Conservation (phyloP, 2,113 vertebrate genomes). For the Chloroceryle aenea region DNA sequence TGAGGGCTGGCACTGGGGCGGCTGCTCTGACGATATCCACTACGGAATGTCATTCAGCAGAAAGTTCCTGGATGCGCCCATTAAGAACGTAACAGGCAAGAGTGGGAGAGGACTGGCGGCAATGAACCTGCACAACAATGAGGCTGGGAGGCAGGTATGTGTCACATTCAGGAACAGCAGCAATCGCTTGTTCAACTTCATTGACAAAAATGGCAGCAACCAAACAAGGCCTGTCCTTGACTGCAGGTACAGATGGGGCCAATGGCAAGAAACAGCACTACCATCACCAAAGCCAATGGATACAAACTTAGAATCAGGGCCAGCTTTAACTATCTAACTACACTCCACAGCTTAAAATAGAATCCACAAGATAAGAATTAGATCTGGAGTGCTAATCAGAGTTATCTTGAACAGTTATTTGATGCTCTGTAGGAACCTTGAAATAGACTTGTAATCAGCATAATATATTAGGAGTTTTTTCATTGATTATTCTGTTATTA, state of each 20-base stretch:
- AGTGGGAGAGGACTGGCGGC: constrained; percentile 69
- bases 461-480: neutral
- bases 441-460: neutral
- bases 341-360: neutral
- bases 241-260: neutral
- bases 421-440: neutral
- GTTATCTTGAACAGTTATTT: neutral
- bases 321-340: neutral
- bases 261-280: neutral
- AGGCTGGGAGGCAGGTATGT: constrained; percentile 93
- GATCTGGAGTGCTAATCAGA: neutral
- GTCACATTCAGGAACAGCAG: neutral
- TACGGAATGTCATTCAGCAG: constrained; percentile 93
- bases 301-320: neutral
- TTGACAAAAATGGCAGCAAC: neutral
- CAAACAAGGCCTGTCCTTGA: neutral
- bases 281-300: neutral
- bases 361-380: neutral
- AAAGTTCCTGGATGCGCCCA: constrained; percentile 84
- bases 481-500: neutral
- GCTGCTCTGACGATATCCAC: constrained; percentile 92
- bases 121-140: constrained; percentile 93
- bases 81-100: constrained; percentile 72
- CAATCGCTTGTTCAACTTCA: accelerated
- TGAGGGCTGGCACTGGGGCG: constrained; percentile 96